These are phyloP conservation scores for Eupithecia centaureata DNA, from an alignment of 2,888 invertebrate species.

Conservation along the genomic window DNA sequence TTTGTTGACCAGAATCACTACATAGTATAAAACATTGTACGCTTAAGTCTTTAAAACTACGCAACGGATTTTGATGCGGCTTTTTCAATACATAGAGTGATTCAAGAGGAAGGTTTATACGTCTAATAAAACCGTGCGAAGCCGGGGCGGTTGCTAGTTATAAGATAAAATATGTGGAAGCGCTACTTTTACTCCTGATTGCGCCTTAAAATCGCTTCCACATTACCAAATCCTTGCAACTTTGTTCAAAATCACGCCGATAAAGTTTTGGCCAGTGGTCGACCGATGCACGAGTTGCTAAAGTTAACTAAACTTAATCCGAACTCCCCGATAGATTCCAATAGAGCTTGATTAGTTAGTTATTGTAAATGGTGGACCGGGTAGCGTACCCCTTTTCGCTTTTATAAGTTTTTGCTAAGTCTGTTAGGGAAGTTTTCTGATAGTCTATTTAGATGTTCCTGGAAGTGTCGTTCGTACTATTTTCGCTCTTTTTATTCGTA, in stretches of 20 bases:
- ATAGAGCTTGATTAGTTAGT: slow-evolving; percentile 24
- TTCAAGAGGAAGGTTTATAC: too few relatives aligned
- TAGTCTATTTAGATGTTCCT: too few relatives aligned
- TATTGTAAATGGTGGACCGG: slow-evolving; percentile 8
- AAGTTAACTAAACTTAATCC: neutral
- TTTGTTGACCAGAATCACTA: too few relatives aligned
- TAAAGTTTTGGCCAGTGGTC: neutral
- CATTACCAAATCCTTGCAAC: neutral
- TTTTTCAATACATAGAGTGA: too few relatives aligned
- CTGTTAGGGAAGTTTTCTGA: neutral
- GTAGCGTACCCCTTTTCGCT: neutral
- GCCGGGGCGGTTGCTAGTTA: too few relatives aligned
- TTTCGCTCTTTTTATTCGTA: too few relatives aligned
- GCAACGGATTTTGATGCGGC: too few relatives aligned
- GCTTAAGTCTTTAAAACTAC: too few relatives aligned
- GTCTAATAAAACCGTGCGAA: too few relatives aligned
- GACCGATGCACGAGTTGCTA: neutral
- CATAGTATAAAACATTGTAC: too few relatives aligned
- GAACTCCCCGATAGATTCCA: slow-evolving; percentile 7
- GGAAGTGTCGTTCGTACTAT: too few relatives aligned
- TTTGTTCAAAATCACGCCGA: neutral
- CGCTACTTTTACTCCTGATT: neutral
- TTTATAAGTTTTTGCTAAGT: neutral
- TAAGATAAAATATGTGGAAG: too few relatives aligned
- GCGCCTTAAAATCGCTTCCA: neutral